Conservation (phyloP, 2,113 vertebrate genomes). For the Puntigrus tetrazona region DNA sequence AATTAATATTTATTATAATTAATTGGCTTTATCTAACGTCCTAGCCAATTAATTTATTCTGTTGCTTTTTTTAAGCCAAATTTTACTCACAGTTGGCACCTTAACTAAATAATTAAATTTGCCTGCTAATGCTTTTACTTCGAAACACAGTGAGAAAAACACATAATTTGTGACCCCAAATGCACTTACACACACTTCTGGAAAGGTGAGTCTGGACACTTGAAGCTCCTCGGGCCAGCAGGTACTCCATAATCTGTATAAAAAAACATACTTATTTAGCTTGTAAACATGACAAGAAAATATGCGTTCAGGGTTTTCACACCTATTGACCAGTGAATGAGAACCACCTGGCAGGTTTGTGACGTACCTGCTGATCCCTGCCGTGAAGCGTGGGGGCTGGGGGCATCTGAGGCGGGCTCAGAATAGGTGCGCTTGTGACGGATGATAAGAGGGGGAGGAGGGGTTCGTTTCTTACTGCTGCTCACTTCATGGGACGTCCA, state of each 20-base stretch:
- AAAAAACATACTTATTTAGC: neutral
- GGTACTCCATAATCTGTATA: constrained; percentile 56
- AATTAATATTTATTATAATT: neutral
- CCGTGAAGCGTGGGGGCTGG: constrained; percentile 58
- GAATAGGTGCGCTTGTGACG: constrained; percentile 72
- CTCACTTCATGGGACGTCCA: constrained; percentile 50
- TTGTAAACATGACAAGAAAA: neutral
- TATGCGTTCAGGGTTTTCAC: too few species aligned
- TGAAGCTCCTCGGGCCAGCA: constrained; percentile 45
- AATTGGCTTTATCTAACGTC: neutral
- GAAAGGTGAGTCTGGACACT: constrained; percentile 52
- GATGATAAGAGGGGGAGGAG: constrained; percentile 60
- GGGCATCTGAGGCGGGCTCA: constrained; percentile 63
- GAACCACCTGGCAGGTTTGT: neutral
- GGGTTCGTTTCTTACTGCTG: constrained; percentile 60
- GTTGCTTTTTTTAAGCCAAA: neutral
- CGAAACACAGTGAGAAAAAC: constrained; percentile 3
- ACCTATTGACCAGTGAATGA: too few species aligned
- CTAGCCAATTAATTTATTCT: neutral
- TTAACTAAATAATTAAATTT: neutral
- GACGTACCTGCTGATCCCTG: constrained; percentile 59
- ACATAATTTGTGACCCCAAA: constrained; percentile 17
- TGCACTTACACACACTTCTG: constrained; percentile 63
- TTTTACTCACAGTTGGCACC: neutral
- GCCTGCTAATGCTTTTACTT: neutral